Base-by-base conservation (phyloP, 2,113 vertebrate species). In the Cheilinus undulatus region DNA sequence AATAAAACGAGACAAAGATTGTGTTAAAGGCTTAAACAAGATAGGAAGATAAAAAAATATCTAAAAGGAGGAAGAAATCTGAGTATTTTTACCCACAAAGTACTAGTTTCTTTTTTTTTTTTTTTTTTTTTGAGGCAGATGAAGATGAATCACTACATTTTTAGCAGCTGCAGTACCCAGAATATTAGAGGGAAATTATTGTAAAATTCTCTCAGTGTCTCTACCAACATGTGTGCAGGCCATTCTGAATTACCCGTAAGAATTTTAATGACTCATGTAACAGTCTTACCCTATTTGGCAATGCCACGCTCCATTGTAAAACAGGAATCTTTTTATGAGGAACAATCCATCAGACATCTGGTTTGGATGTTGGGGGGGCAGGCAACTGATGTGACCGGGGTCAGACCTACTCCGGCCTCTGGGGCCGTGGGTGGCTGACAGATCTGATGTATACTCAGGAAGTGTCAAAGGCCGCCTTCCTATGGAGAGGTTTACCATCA, bases 291-390 rank as follows among this genome's bases (percentile, higher is more conserved):
- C 50, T 87, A 77, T 89, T 89, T 83, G 83, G 88, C 69, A 82
- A 85, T 73, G 46, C 51, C 73, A 75, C 7, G 69, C 53, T 78
- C 70, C 69, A 82, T 87, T 90, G 87, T 88, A 64, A 89, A 88
- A 80, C 28, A 77, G 73, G 78, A 86, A 85, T 80, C 84, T 83
- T 89, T 88, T 89, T 88, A 90, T 82, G 86, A 84, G 85, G 70
- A 75, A 76, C 86, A 80, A 82, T 86, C 83, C 78, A 83, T 85
- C 84, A 76, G 83, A 80, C 89, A 90, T 91, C 86, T 92, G 91
- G 74, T 78, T 78, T 76, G 74, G 80, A 80, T 91, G 80, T 76
- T 78, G 81, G 72, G 48, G 70, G 69, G 67, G 58, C 59, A 40
- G 70, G 69, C 54, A 62, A 82, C 62, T 75, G 72, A 75, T 70